Evolutionary conservation across 2,113 vertebrate species (phyloP).

Genomic region (Vombatus ursinus): DNA sequence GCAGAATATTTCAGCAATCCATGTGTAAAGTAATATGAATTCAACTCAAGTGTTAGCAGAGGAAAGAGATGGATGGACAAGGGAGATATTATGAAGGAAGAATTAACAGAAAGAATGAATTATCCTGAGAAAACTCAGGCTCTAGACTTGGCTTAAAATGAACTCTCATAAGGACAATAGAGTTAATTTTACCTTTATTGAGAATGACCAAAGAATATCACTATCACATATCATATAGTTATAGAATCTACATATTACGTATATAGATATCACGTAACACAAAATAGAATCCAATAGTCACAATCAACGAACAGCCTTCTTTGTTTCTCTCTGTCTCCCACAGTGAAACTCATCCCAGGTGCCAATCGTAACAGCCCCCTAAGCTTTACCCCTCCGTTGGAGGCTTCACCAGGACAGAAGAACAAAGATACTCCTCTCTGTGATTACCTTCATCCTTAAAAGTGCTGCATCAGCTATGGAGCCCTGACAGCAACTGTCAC

Average conservation of each 20-base stretch:
- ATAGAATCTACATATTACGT: too few relatives aligned
- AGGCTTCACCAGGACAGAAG: neutral
- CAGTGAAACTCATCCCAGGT: neutral
- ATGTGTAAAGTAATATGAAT: neutral
- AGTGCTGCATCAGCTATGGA: neutral
- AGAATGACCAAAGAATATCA: neutral
- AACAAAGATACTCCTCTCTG: neutral
- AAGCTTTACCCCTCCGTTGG: neutral
- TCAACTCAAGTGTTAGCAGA: neutral
- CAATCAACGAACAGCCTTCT: neutral
- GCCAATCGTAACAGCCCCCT: neutral
- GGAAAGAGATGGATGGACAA: neutral
- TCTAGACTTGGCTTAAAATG: neutral
- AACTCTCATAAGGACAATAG: neutral
- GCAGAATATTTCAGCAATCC: neutral
- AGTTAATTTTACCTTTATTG: neutral
- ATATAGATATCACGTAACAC: neutral
- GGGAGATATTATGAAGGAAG: neutral
- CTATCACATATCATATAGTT: too few relatives aligned
- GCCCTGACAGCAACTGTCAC: neutral
- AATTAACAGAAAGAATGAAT: neutral
- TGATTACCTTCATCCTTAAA: neutral
- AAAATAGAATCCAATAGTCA: neutral
- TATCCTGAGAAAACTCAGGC: neutral
- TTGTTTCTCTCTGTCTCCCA: neutral